Evolutionary conservation across 2,888 invertebrate genomes (phyloP), one percentile per base, ranked within the genome.

Genomic region (Rhabditophanes sp.): DNA sequence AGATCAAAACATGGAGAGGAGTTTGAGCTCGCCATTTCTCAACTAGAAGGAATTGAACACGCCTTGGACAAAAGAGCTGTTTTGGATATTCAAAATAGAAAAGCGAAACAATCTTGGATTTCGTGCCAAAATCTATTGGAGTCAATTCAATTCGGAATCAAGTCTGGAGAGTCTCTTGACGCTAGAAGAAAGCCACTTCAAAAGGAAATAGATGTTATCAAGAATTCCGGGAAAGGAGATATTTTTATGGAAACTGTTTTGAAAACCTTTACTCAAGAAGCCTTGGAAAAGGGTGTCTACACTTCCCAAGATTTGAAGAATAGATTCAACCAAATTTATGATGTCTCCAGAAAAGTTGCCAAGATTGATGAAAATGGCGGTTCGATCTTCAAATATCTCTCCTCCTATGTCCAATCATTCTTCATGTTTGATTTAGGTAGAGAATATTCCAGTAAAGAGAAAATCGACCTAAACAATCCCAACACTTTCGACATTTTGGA

Each of bases 21-120:
- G 61, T 69, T 82, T 30, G 77, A 79, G 4, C 72, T 74, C 1
- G 76, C 80, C 68, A 70, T 80, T 25, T 79, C 79, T 19, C 74
- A 79, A 55, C 68, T 82, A 37, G 75, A 75, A 31, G 82, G 80
- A 37, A 75, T 83, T 62, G 80, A 82, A 66, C 70, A 74, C 12
- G 79, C 79, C 9, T 68, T 82, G 17, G 76, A 76, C 68, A 46
- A 50, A 27, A 50, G 62, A 7, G 51, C 51, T n/a, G n/a, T 38
- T 17, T 28, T 46, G 45, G 71, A 71, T 48, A 64, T 66, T 34
- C 61, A 66, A 27, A 68, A 69, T 6, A 55, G 66, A 16, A 56
- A 64, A 17, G 79, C 85, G 1, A 85, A 87, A 67, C 76, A 82
- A 18, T 72, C 90, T 48, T 90, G 90, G 90, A 77, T 83, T 46